A percentile compares a stretch with the other conserved stretches of the same genome.
Conservation (phyloP, 2,888 invertebrate species). For the Incurvaria masculella region DNA sequence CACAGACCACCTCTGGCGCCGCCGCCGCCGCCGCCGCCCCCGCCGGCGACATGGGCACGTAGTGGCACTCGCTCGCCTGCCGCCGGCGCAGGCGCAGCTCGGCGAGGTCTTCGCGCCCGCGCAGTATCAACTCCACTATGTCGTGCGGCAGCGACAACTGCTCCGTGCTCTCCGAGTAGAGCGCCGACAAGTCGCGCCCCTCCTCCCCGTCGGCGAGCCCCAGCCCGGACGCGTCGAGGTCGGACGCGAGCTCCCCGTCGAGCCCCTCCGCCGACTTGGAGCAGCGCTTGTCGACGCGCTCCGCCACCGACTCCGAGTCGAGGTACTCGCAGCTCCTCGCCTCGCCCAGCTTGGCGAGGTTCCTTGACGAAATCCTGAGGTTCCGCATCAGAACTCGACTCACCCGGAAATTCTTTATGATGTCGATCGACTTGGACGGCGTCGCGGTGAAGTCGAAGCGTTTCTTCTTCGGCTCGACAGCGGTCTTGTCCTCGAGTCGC, state of each 20-base stretch:
- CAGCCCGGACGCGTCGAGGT: too few species aligned
- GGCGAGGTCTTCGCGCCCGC: conserved; percentile 27
- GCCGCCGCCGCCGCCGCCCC: background rate
- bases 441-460: conserved; percentile 43
- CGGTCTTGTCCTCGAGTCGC: conserved; percentile 34
- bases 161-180: conserved; percentile 24
- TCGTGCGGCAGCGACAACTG: conserved; percentile 34
- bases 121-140: conserved; percentile 37
- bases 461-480: conserved; percentile 42
- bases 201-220: conserved; percentile 27
- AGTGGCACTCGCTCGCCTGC: conserved; percentile 29
- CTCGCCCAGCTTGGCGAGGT: conserved; percentile 31
- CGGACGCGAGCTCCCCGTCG: conserved; percentile 22
- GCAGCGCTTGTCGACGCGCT: conserved; percentile 28
- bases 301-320: conserved; percentile 30
- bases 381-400: conserved; percentile 38
- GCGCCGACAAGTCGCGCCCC: conserved; percentile 15
- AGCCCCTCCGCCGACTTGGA: conserved; percentile 44
- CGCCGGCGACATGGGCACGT: conserved; percentile 45
- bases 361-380: conserved; percentile 29
- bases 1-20: background rate
- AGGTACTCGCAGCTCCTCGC: conserved; percentile 48
- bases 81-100: conserved; percentile 25
- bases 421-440: conserved; percentile 33
- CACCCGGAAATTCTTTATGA: conserved; percentile 47